Base-by-base conservation (phyloP, 2,888 invertebrate genomes). In the Cybosia mesomella region DNA sequence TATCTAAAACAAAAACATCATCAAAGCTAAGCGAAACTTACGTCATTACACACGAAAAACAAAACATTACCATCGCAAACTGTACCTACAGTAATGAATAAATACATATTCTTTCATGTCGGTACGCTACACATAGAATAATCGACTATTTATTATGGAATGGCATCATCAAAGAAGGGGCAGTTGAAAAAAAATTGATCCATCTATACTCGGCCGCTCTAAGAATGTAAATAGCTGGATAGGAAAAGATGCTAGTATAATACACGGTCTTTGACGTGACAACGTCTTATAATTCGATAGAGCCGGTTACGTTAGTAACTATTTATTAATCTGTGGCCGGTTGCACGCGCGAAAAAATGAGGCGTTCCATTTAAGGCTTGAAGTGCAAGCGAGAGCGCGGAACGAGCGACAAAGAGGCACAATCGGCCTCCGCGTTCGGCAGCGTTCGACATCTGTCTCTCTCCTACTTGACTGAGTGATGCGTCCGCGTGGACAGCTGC, bases 161-260 rank as follows among this genome's bases (percentile, higher is more conserved):
- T 55, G 70, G 65, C 76, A 70, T 73, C 82, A 81, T 83, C 83
- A 83, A 82, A 82, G 83, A 75, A 79, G 70, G 78, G 76, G 69
- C 73, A 74, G 74, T 72, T 74, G 77, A 72, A 73, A 74, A 82
- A 76, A 80, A 82, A 83, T 82, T 82, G 77, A 81, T 77, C 76
- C 71, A 72, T 75, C 70, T 81, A 68, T 39, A 65, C 54, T 58
- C 64, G 66, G 67, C 63, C 54, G 64, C 61, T 61, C 36, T 24
- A 22, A 53, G 66, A 79, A 59, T 18, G 53, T 21, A 1, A 59
- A 15, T 68, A 66, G 34, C 32, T 62, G 73, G 77, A 79, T 69
- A 70, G 18, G 68, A 62, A 49, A 0, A 32, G n/a, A 54, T 0
- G 43, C 0, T 43, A 7, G 43, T 39, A 39, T 8, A n/a, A n/a